These are phyloP conservation scores for Nyctereutes procyonoides DNA, from an alignment of 2,113 vertebrate genomes.

Conservation along the genomic window DNA sequence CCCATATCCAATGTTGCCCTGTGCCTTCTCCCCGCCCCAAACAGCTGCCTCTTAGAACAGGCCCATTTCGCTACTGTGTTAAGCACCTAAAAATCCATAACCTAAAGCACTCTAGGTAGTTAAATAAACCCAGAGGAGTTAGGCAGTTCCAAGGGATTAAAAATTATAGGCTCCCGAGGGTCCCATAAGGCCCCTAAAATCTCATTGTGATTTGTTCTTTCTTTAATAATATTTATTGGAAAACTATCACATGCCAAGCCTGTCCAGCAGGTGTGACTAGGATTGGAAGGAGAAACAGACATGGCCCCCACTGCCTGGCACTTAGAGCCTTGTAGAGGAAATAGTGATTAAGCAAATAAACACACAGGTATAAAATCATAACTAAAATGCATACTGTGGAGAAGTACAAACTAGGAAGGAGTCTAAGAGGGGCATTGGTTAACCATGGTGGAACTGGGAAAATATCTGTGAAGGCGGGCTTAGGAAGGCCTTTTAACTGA, in stretches of 20 bases:
- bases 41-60: not conserved
- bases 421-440: not conserved
- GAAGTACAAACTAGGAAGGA: not conserved
- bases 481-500: not conserved
- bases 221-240: not conserved
- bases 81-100: not conserved
- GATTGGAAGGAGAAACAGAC: not conserved
- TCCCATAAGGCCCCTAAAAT: not conserved
- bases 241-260: not conserved
- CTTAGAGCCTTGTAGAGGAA: not conserved
- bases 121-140: not conserved
- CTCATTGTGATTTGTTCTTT: not conserved
- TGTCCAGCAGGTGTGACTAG: not conserved
- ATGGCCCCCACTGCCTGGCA: not conserved
- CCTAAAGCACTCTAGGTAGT: not conserved
- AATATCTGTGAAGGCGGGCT: not conserved
- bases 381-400: not conserved
- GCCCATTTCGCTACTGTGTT: not conserved
- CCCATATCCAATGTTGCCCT: rapidly evolving
- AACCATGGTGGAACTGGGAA: not conserved
- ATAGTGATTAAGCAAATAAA: not conserved
- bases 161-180: not conserved
- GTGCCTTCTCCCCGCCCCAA: not conserved
- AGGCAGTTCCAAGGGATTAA: not conserved
- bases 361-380: not conserved